These are phyloP conservation scores for Hydrotaea diabolus DNA, from an alignment of 2,888 invertebrate species.

Conservation along the genomic window DNA sequence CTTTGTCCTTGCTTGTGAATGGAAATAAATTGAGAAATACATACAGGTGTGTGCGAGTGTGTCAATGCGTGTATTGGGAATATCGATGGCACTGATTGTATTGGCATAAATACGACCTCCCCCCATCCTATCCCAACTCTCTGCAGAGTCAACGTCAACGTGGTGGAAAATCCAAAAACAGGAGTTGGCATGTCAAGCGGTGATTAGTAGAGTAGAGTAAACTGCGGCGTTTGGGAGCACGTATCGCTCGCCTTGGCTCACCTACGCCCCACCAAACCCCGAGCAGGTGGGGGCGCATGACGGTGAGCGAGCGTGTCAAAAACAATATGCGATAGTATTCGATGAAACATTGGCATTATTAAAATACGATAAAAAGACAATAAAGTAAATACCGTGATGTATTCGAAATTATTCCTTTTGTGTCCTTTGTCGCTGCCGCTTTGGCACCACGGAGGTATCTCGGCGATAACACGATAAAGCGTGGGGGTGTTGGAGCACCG, in stretches of 20 bases:
- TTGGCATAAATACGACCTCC: constrained; percentile 24
- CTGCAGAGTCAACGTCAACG: constrained; percentile 1
- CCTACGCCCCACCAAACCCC: neutral
- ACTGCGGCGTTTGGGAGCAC: neutral
- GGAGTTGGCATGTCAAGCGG: constrained; percentile 61
- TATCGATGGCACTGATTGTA: constrained; percentile 14
- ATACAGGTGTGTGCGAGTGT: neutral
- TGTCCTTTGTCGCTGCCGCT: constrained; percentile 5
- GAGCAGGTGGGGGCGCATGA: constrained; percentile 2
- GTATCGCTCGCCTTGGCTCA: constrained; percentile 12
- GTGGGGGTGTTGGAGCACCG: constrained; percentile 45
- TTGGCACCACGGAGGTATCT: constrained; percentile 39
- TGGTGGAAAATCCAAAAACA: constrained; percentile 22
- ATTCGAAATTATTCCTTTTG: constrained; percentile 26
- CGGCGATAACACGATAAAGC: constrained; percentile 3
- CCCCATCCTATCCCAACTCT: neutral
- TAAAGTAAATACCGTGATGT: constrained; percentile 63
- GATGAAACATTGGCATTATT: constrained; percentile 64
- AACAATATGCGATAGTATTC: constrained; percentile 54
- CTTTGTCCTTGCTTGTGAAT: constrained; percentile 1
- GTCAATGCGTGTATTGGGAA: neutral
- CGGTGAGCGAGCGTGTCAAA: constrained; percentile 63
- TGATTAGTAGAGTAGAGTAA: constrained; percentile 40
- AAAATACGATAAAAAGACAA: constrained; percentile 66
- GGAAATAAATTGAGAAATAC: constrained; percentile 18